Conservation (phyloP, 2,113 vertebrate species). For the Osmerus mordax region DNA sequence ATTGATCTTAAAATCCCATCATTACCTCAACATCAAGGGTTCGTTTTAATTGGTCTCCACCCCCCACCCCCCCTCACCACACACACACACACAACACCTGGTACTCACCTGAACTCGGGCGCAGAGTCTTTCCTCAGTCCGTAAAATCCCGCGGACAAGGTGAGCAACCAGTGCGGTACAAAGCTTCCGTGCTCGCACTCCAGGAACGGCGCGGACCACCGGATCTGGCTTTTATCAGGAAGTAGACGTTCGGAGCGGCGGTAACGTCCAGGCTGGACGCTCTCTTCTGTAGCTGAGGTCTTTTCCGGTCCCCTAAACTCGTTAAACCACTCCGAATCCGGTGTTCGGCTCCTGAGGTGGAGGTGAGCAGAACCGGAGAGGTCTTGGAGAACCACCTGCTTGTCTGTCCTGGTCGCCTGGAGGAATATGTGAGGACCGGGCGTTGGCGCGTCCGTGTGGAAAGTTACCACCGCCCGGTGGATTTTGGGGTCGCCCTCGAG, state of each 20-base stretch:
- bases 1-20: too few species aligned
- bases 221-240: constrained; percentile 83
- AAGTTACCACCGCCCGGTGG: constrained; percentile 83
- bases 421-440: constrained; percentile 83
- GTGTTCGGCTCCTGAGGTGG: constrained; percentile 72
- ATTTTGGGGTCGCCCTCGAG: constrained; percentile 91
- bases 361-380: constrained; percentile 78
- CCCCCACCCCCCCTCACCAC: background rate
- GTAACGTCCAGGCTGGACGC: constrained; percentile 49
- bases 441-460: constrained; percentile 76
- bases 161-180: constrained; percentile 90
- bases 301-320: constrained; percentile 80
- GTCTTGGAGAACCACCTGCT: constrained; percentile 83
- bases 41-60: too few species aligned
- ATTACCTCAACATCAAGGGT: too few species aligned
- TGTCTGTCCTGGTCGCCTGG: constrained; percentile 83
- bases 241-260: constrained; percentile 68
- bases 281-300: constrained; percentile 72
- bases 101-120: constrained; percentile 87
- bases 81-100: background rate
- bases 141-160: constrained; percentile 89
- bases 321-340: constrained; percentile 87
- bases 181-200: constrained; percentile 92
- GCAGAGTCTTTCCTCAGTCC: constrained; percentile 79
- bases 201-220: constrained; percentile 92